Evolutionary conservation across 2,888 invertebrate genomes (phyloP), one percentile per base, ranked within the genome.

Genomic region (Isotomurus palustris): DNA sequence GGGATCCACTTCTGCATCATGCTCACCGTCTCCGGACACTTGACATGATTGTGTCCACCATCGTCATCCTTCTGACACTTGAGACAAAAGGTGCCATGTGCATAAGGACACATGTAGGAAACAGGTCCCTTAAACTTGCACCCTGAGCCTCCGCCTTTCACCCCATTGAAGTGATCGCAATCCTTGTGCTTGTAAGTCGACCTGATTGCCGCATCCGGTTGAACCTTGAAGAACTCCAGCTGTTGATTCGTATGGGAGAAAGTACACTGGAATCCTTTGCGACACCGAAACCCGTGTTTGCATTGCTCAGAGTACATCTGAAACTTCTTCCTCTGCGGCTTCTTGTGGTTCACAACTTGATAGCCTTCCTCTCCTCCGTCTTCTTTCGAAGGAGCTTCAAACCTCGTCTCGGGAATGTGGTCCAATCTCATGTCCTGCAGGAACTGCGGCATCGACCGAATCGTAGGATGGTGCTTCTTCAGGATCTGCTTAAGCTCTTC

Each of bases 201-300:
- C 19, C 47, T 6, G 10, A 8, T 4, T 6, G 25, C 22, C 4
- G 47, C 22, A 28, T 54, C 40, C 22, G 32, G 41, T 19, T 54
- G 54, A 12, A 40, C 24, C 35, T 54, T 58, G 36, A 58, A 58
- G 38, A 49, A 50, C 29, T 58, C 58, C 27, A 44, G 36, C 27
- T 58, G 50, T 29, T 58, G 32, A 4, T 40, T 36, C 3, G 24
- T 47, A 40, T 58, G 58, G 24, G 22, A 27, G 47, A 44, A 51
- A 2, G n/a, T 36, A 27, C 58, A 58, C 28, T 44, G 25, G 28
- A 50, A 49, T 2, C 58, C 58, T 19, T 50, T 44, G n/a, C 17
- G 19, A 32, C 58, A 58, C 32, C 58, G 29, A 27, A 48, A 58
- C 19, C 47, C 28, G 35, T 53, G 47, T 12, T 29, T 48, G 43